These are phyloP conservation scores for Epicauta chinensis DNA, from an alignment of 1,140 invertebrate species.

Conservation along the genomic window DNA sequence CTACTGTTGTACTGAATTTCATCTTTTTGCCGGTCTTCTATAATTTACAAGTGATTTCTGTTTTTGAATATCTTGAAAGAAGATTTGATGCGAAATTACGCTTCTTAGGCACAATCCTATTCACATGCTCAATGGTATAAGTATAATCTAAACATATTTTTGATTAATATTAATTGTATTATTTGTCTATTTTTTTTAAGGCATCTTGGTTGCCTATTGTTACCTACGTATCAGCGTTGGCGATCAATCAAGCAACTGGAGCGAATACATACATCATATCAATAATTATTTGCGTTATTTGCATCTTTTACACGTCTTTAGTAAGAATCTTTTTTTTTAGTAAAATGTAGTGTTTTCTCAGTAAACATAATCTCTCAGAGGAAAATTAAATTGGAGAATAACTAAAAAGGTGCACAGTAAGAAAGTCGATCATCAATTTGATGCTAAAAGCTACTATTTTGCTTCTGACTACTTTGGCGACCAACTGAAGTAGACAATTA, in stretches of 20 bases:
- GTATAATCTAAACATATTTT: no score
- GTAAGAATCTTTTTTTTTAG: constrained; percentile 34
- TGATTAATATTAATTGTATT: no score
- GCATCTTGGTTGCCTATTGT: constrained; percentile 50
- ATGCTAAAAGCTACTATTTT: no score
- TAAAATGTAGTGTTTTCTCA: no score
- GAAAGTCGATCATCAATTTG: no score
- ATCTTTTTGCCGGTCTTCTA: constrained; percentile 61
- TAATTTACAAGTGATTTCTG: constrained; percentile 63
- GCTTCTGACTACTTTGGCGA: no score
- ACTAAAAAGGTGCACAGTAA: no score
- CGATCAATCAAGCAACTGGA: constrained; percentile 55
- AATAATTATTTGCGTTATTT: constrained; percentile 61
- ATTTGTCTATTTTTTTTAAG: no score
- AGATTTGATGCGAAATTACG: constrained; percentile 46
- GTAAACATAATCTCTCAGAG: no score
- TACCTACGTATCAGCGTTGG: constrained; percentile 54
- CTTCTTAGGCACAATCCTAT: constrained; percentile 53
- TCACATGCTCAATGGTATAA: constrained; percentile 34
- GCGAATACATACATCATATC: constrained; percentile 50
- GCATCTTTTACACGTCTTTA: constrained; percentile 73
- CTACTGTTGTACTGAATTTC: constrained; percentile 23
- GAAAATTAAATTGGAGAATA: no score
- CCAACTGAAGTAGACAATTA: no score
- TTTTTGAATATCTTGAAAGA: constrained; percentile 57